Conservation (phyloP, 2,888 invertebrate species). For the Callyntrura sp. region DNA sequence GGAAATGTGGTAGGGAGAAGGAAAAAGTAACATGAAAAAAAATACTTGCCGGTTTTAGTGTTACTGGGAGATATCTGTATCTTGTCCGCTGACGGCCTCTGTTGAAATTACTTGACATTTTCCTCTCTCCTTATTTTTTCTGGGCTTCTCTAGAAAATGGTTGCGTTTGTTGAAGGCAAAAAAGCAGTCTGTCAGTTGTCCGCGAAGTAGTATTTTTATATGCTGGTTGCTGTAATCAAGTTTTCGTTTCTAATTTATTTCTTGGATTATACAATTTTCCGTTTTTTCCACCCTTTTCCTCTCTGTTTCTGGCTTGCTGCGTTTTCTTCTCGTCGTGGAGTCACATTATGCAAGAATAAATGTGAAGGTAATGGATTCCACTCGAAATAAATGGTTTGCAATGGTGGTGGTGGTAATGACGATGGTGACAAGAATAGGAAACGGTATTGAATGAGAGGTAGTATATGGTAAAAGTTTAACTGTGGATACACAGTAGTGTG, state of each 20-base stretch:
- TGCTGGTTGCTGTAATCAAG: constrained; percentile 50
- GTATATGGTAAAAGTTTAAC: background rate
- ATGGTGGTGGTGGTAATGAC: background rate
- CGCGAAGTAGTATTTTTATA: constrained; percentile 45
- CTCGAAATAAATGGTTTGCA: constrained; percentile 38
- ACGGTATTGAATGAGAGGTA: background rate
- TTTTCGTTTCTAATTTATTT: constrained; percentile 60
- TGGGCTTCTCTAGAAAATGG: background rate
- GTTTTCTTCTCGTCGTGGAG: background rate
- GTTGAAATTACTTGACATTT: constrained; percentile 78
- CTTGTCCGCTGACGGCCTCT: constrained; percentile 81
- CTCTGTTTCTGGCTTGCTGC: background rate
- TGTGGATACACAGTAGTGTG: background rate
- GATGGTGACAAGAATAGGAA: constrained; percentile 1
- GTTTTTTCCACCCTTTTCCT: constrained; percentile 5
- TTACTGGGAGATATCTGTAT: constrained; percentile 84
- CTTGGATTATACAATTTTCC: constrained; percentile 46
- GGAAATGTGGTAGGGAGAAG: constrained; percentile 8
- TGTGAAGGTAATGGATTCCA: constrained; percentile 50
- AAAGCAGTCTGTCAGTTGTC: constrained; percentile 57
- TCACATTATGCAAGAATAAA: constrained; percentile 64
- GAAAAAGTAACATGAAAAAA: constrained; percentile 35
- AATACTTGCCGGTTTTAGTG: constrained; percentile 84
- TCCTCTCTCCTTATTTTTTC: constrained; percentile 34
- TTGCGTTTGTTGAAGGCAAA: constrained; percentile 19